Conservation (phyloP, 2,113 vertebrate species). For the Tragelaphus strepsiceros region DNA sequence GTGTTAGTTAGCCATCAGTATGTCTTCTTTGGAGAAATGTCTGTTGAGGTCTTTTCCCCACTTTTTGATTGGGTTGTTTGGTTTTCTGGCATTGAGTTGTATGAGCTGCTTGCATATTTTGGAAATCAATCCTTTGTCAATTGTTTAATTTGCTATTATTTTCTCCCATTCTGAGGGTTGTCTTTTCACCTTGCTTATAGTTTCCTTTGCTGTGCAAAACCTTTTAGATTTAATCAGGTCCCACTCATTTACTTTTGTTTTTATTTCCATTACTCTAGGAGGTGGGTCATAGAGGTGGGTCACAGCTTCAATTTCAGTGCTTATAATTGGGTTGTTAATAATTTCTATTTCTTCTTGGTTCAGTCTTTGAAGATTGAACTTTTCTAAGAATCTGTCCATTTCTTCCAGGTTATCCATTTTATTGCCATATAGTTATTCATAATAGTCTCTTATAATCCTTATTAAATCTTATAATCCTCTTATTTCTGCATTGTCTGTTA, state of each 20-base stretch:
- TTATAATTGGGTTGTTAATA: not conserved
- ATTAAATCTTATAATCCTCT: not conserved
- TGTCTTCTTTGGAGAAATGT: not conserved
- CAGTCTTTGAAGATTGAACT: not conserved
- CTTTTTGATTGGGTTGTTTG: not conserved
- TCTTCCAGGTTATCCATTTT: not conserved
- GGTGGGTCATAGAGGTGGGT: not conserved
- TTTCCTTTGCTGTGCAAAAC: not conserved
- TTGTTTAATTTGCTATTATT: not conserved
- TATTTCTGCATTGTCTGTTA: not conserved
- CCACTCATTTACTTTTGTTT: not conserved
- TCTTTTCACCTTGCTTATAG: not conserved
- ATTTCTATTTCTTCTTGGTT: not conserved
- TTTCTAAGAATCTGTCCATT: not conserved
- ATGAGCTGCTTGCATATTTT: not conserved
- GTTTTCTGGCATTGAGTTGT: not conserved
- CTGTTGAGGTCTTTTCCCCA: not conserved
- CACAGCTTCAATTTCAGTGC: not conserved
- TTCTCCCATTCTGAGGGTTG: not conserved
- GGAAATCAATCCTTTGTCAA: not conserved
- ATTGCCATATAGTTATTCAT: not conserved
- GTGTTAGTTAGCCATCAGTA: not conserved
- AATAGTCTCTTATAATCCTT: not conserved
- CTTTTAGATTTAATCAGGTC: not conserved
- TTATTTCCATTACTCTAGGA: not conserved